phyloP scores from a whole-genome alignment of 1,140 invertebrate genomes.

The Plectrocnemia conspersa region DNA sequence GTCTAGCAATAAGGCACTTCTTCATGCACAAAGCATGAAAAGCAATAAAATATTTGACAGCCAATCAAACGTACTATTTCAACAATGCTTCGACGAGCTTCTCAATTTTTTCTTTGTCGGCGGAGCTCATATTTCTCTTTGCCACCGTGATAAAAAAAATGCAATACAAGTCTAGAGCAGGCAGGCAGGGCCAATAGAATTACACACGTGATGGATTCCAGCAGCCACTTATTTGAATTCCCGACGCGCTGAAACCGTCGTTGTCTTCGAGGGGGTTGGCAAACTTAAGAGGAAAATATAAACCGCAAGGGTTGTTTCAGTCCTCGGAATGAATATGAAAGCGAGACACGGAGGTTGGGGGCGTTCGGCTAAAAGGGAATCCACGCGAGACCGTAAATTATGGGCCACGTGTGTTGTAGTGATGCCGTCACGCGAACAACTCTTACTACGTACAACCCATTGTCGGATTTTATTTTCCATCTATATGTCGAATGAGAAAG shows the following conservation, averaged over 20 bases:
- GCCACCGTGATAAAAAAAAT: slow-evolving; percentile 27
- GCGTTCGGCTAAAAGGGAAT: slow-evolving; percentile 5
- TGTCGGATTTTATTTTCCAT: too few relatives aligned
- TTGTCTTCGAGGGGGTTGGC: background rate
- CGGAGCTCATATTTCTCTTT: too few relatives aligned
- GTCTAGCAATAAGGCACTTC: too few relatives aligned
- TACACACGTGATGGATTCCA: slow-evolving; percentile 33
- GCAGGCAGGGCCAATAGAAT: slow-evolving; percentile 32
- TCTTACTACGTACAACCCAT: too few relatives aligned
- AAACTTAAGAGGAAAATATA: slow-evolving; percentile 25
- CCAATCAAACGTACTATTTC: too few relatives aligned
- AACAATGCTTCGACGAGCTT: too few relatives aligned
- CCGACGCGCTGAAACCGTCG: slow-evolving; percentile 20
- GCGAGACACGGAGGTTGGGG: background rate
- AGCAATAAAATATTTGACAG: too few relatives aligned
- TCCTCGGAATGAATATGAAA: background rate
- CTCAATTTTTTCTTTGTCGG: too few relatives aligned
- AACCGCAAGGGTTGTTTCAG: slow-evolving; percentile 4
- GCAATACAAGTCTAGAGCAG: slow-evolving; percentile 30
- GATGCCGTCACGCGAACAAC: slow-evolving; percentile 19
- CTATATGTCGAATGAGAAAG: too few relatives aligned
- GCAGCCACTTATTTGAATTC: slow-evolving; percentile 35
- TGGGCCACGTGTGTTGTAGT: slow-evolving; percentile 12
- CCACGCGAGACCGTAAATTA: slow-evolving; percentile 22
- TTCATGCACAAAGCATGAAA: too few relatives aligned